Conservation (phyloP, 2,113 vertebrate genomes). For the Menura novaehollandiae region DNA sequence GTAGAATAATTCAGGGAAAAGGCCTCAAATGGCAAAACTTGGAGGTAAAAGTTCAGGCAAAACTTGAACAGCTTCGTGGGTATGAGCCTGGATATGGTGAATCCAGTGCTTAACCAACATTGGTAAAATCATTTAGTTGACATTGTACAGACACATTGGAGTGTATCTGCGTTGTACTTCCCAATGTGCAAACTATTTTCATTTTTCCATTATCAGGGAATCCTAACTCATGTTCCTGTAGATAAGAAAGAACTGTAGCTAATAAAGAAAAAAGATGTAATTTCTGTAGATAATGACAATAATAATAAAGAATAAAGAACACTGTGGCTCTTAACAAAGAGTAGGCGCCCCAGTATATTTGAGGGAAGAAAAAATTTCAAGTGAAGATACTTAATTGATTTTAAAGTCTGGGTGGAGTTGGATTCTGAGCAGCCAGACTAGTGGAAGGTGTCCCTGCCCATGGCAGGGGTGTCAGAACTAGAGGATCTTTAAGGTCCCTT, state of each 20-base stretch:
- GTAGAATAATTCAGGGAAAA: not conserved
- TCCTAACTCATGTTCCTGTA: not conserved
- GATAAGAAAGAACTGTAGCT: not conserved
- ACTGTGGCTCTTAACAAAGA: not conserved
- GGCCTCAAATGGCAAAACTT: not conserved
- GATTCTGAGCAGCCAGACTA: not conserved
- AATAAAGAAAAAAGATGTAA: not conserved
- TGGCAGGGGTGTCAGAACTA: not conserved
- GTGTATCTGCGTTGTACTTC: not conserved
- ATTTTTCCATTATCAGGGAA: not conserved
- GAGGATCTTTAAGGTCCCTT: not conserved
- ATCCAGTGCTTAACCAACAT: not conserved
- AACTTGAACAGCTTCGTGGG: not conserved
- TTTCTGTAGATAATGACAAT: not conserved
- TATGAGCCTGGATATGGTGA: not conserved
- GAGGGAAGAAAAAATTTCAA: not conserved
- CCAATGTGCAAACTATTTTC: not conserved
- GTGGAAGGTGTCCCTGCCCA: not conserved
- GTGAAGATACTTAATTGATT: not conserved
- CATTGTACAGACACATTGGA: not conserved
- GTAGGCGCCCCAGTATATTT: accelerated
- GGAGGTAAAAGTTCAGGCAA: not conserved
- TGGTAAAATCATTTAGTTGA: not conserved
- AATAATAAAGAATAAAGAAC: not conserved
- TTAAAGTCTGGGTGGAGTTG: not conserved